These are phyloP conservation scores for Hemitrygon akajei DNA, from an alignment of 2,797 vertebrate genomes.

Conservation along the genomic window DNA sequence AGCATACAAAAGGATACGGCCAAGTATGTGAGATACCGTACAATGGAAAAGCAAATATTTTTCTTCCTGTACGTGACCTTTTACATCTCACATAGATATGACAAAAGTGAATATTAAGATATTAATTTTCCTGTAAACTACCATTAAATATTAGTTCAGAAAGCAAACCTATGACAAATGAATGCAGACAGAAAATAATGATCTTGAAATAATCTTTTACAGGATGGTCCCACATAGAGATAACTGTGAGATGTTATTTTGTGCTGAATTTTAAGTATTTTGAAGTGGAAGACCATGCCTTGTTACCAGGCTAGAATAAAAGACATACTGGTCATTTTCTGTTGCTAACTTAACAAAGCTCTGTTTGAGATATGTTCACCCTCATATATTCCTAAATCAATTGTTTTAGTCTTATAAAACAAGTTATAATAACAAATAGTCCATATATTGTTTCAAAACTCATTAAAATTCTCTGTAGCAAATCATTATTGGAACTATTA, in stretches of 20 bases:
- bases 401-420: background rate
- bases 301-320: background rate
- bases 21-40: no score
- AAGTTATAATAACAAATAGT: background rate
- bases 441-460: conserved; percentile 7
- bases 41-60: no score
- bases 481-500: background rate
- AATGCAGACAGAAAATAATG: background rate
- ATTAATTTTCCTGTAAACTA: background rate
- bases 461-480: background rate
- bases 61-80: no score
- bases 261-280: background rate
- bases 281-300: background rate
- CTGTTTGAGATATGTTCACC: background rate
- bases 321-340: background rate
- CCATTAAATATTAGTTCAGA: background rate
- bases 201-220: background rate
- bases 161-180: background rate
- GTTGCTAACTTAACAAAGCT: background rate
- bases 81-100: no score
- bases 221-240: background rate
- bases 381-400: background rate
- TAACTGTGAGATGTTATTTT: background rate
- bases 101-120: no score
- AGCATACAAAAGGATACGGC: no score